Conservation (phyloP, 2,797 vertebrate genomes). For the Bradypus variegatus region DNA sequence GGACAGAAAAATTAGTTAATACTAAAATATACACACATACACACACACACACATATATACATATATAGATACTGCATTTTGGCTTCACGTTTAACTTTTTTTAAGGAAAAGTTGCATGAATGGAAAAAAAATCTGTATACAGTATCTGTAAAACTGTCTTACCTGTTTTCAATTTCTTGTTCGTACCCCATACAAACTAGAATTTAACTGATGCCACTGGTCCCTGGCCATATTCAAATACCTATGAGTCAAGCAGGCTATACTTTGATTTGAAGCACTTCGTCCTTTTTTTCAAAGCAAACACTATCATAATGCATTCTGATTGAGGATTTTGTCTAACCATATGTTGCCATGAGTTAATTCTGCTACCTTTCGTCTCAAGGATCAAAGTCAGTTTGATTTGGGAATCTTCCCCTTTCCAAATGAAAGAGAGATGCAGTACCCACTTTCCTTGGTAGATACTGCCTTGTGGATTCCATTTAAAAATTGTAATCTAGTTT, state of each 20-base stretch:
- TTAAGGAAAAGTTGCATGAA: slow-evolving; percentile 76
- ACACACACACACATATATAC: too few relatives aligned
- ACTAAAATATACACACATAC: neutral
- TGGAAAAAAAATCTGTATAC: slow-evolving; percentile 76
- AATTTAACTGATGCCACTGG: slow-evolving; percentile 69
- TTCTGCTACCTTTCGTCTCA: slow-evolving; percentile 73
- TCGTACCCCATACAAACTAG: slow-evolving; percentile 71
- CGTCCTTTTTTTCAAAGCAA: slow-evolving; percentile 70
- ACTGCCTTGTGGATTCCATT: slow-evolving; percentile 98
- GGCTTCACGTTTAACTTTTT: slow-evolving; percentile 77
- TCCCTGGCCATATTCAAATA: slow-evolving; percentile 67
- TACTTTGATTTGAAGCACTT: slow-evolving; percentile 73
- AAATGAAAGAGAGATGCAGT: slow-evolving; percentile 81
- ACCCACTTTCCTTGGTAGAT: slow-evolving; percentile 93
- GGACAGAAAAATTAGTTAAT: slow-evolving; percentile 69
- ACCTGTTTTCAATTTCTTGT: slow-evolving; percentile 71
- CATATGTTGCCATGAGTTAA: slow-evolving; percentile 72
- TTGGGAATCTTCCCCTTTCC: slow-evolving; percentile 78
- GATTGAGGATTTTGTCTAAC: slow-evolving; percentile 70
- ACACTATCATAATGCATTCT: slow-evolving; percentile 70
- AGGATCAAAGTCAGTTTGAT: slow-evolving; percentile 74
- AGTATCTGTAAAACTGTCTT: slow-evolving; percentile 79
- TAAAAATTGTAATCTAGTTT: slow-evolving; percentile 98
- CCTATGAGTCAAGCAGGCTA: slow-evolving; percentile 69
- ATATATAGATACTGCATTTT: slow-evolving; percentile 73